Base-by-base conservation (phyloP, 2,797 vertebrate species). In the Amblyopsis hoosieri region DNA sequence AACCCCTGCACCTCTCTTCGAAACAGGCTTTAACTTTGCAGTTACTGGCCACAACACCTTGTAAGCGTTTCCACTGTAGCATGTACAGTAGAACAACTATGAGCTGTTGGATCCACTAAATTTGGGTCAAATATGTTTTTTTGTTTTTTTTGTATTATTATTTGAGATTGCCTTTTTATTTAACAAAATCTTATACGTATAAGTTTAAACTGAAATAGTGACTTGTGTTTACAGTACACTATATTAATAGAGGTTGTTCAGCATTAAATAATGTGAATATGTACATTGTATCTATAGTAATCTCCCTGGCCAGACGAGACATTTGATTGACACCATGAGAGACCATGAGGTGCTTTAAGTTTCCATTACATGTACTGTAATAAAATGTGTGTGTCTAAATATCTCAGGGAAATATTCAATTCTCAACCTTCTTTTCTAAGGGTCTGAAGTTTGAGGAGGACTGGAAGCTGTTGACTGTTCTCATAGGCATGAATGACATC, bases 401-500 rank as follows among this genome's bases (percentile, higher is more conserved):
- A 1, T 54, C 46, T 55, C 33, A n/a, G 31, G 33, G 42, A 42
- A 10, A n/a, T 29, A 6, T 12, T 6, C 1, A 10, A 51, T 12
- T 29, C 3, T 52, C 46, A 42, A 3, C 31, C 12, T 53, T 62
- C 49, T 33, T 45, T 42, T 61, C 52, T 31, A 57, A 94, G 94
- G 91, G 82, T 46, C 66, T 94, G 48, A 86, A 92, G 76, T 93
- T 92, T 12, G 80, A 90, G 46, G 69, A 93, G 56, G 94, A 95
- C 83, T 95, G 93, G 93, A 94, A 95, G 80, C 90, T 94, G 46
- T 52, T 94, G 76, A 94, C 94, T 13, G 85, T 95, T 63, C 90
- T 94, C 48, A 94, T 94, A 60, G 94, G 93, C 70, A 92, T 92
- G 88, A 94, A 94, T 52, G 94, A 95, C 75, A 91, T 95, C 78